A percentile compares a stretch with the other conserved stretches of the same genome.
phyloP scores from a whole-genome alignment of 2,888 invertebrate genomes.

The Ochropacha duplaris region DNA sequence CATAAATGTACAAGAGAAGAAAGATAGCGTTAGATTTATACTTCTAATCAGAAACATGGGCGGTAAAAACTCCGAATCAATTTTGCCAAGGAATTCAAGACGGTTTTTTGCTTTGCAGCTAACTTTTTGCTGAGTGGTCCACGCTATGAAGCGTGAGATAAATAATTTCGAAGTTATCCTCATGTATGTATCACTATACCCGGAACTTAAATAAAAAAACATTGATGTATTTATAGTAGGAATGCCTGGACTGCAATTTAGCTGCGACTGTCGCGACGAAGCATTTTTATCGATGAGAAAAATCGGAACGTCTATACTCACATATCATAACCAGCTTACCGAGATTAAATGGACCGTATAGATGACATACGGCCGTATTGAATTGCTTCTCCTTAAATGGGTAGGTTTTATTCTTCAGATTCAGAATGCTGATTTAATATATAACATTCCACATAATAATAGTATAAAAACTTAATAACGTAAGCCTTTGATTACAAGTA shows the following conservation, averaged over 20 bases:
- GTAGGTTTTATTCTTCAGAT: constrained; percentile 64
- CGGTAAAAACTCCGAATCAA: background rate
- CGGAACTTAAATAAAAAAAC: constrained; percentile 24
- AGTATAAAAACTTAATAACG: too few relatives aligned
- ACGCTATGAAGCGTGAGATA: constrained; percentile 10
- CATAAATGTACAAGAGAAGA: background rate
- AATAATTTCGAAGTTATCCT: constrained; percentile 18
- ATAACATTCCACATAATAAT: background rate
- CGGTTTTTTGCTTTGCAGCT: background rate
- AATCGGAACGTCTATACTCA: constrained; percentile 52
- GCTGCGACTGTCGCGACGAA: constrained; percentile 37
- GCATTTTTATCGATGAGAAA: constrained; percentile 64
- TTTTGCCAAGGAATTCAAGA: background rate
- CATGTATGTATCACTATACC: constrained; percentile 17
- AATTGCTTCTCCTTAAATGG: constrained; percentile 59
- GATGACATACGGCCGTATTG: constrained; percentile 60
- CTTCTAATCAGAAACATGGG: background rate
- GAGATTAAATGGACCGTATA: constrained; percentile 66
- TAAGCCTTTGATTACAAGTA: too few relatives aligned
- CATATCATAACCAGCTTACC: constrained; percentile 72
- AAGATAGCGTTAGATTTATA: constrained; percentile 1
- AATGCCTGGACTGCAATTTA: constrained; percentile 46
- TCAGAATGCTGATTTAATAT: constrained; percentile 26
- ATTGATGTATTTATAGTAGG: constrained; percentile 30
- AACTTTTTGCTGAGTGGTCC: background rate